Evolutionary conservation across 2,113 vertebrate genomes (phyloP), one percentile per base, ranked within the genome.

Genomic region (Periophthalmus modestus): DNA sequence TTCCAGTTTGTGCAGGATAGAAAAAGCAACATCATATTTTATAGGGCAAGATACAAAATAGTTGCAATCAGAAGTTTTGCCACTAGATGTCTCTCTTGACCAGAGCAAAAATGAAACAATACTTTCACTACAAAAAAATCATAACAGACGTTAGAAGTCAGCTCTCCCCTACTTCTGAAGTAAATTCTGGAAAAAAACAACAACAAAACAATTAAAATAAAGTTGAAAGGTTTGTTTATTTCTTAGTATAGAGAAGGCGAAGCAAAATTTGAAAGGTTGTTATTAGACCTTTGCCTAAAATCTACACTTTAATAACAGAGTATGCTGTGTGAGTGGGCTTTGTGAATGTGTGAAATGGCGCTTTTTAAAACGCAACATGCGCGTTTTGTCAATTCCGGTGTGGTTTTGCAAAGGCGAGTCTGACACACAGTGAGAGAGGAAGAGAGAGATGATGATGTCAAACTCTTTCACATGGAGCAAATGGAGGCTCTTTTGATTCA

Each of bases 331-430:
- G 9, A 0, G 19, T 28, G 21, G 21, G 23, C 14, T 4, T 43
- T 47, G 62, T 69, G 71, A 62, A 58, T 52, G 72, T 89, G 61
- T 68, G 23, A 74, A 46, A 79, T 24, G 68, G 68, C 63, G 47
- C 39, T 67, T 66, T n/a, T 14, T 50, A 72, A 81, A 68, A 76
- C 50, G 82, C 83, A 83, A 77, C 83, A 77, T 69, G 80, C 76
- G 83, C 75, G 46, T 85, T 88, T 73, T 71, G 68, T 90, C 78
- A 85, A 91, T 90, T 93, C 91, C 91, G 91, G 85, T 92, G 93
- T 81, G 93, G 91, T 89, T 90, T 89, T 83, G 88, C 85, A 91
- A 89, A 79, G 82, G 86, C 80, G 82, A 77, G 50, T 52, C 70
- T 68, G 81, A 65, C 79, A 69, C 68, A 69, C 54, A 61, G 46